Evolutionary conservation across 2,888 invertebrate species (phyloP).

Genomic region (Sinohyriopsis cumingii): DNA sequence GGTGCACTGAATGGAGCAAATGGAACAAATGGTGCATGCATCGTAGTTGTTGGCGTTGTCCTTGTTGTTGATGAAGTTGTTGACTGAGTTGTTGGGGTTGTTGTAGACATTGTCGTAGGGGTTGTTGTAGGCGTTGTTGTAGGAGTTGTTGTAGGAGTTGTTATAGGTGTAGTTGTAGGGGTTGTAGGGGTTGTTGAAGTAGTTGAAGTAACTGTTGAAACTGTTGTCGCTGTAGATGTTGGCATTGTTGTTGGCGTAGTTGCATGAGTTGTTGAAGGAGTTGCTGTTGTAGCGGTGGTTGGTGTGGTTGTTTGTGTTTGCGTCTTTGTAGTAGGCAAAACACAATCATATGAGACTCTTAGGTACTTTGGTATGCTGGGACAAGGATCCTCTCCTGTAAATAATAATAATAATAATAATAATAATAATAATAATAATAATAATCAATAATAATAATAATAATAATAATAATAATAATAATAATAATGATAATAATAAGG

Average conservation of each 20-base stretch:
- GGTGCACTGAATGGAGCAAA: slow-evolving; percentile 37
- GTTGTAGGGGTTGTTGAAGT: slow-evolving; percentile 14
- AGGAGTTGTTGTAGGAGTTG: slow-evolving; percentile 11
- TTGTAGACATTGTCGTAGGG: slow-evolving; percentile 8
- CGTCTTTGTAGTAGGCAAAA: slow-evolving; percentile 36
- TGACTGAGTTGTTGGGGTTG: neutral
- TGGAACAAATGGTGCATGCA: slow-evolving; percentile 12
- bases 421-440: too few species aligned
- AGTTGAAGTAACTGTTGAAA: slow-evolving; percentile 8
- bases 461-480: too few species aligned
- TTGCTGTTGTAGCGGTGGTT: slow-evolving; percentile 15
- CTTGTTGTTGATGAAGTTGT: slow-evolving; percentile 14
- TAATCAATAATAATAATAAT: too few species aligned
- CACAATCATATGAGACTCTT: slow-evolving; percentile 38
- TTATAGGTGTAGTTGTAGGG: slow-evolving; percentile 6
- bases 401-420: neutral
- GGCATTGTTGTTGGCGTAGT: slow-evolving; percentile 10
- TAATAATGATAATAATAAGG: too few species aligned
- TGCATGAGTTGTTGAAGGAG: slow-evolving; percentile 18
- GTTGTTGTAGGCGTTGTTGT: slow-evolving; percentile 9
- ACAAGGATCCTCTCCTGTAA: slow-evolving; percentile 47
- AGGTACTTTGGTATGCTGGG: slow-evolving; percentile 41
- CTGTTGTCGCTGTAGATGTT: slow-evolving; percentile 7
- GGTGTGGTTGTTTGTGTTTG: slow-evolving; percentile 28
- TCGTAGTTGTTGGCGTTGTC: slow-evolving; percentile 6